Conservation (phyloP, 1,140 invertebrate species). For the Drosophila pectinifera region DNA sequence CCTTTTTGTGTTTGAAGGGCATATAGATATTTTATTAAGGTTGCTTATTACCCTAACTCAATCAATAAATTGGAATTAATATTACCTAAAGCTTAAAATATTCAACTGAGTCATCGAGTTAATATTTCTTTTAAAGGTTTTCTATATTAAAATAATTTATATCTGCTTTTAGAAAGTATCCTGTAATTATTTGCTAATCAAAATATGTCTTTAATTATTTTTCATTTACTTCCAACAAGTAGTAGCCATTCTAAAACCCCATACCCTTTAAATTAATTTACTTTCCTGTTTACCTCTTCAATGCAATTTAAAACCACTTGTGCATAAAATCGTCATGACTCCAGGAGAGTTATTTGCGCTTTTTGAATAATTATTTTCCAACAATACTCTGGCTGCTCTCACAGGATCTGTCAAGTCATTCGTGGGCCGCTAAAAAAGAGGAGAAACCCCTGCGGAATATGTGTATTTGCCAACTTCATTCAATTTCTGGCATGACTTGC, state of each 20-base stretch:
- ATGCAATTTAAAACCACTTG: slow-evolving; percentile 5
- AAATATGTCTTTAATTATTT: neutral
- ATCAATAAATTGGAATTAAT: neutral
- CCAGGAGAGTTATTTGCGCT: slow-evolving; percentile 1
- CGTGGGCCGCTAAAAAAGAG: slow-evolving; percentile 7
- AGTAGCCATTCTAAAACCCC: neutral
- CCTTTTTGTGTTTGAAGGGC: neutral
- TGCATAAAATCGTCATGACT: neutral
- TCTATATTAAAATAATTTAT: too few relatives aligned
- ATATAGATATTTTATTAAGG: neutral
- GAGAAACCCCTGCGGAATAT: neutral
- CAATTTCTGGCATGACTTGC: slow-evolving; percentile 62
- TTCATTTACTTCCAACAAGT: neutral
- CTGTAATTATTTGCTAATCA: neutral
- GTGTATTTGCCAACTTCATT: slow-evolving; percentile 43
- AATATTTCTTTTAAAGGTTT: neutral
- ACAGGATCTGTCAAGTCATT: slow-evolving; percentile 43
- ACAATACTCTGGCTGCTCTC: slow-evolving; percentile 24
- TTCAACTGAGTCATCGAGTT: neutral
- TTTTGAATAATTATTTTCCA: slow-evolving; percentile 37
- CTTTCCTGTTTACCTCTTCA: neutral
- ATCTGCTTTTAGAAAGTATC: neutral
- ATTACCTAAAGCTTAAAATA: too few relatives aligned
- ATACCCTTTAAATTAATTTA: neutral
- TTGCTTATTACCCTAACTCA: neutral